These are phyloP conservation scores for Philereme vetulata DNA, from an alignment of 2,888 invertebrate genomes.

Conservation along the genomic window DNA sequence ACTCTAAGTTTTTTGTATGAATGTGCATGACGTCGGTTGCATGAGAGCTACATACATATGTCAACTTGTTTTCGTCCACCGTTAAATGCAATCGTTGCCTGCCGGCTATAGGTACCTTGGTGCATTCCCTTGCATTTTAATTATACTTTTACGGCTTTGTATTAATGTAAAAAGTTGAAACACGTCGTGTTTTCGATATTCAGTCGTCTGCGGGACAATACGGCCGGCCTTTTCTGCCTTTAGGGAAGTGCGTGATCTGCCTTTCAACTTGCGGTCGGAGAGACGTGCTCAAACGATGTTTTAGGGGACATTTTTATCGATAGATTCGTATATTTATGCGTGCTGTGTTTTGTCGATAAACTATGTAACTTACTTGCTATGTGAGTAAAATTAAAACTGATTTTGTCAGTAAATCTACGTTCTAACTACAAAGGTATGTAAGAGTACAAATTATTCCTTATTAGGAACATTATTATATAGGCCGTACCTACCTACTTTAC, in stretches of 20 bases:
- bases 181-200: constrained; percentile 43
- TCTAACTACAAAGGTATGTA: no score
- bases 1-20: constrained; percentile 4
- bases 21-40: background rate
- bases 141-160: constrained; percentile 38
- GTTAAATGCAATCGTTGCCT: constrained; percentile 15
- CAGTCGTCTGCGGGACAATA: constrained; percentile 61
- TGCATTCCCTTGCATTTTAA: constrained; percentile 37
- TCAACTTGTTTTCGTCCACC: constrained; percentile 6
- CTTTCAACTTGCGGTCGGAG: constrained; percentile 58
- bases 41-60: no score
- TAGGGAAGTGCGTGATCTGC: constrained; percentile 80
- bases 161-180: constrained; percentile 40
- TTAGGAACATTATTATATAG: no score
- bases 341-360: constrained; percentile 24
- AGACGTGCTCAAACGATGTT: constrained; percentile 26
- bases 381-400: background rate
- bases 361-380: constrained; percentile 24
- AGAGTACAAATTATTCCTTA: no score
- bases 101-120: constrained; percentile 27
- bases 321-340: constrained; percentile 30
- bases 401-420: background rate
- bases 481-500: no score
- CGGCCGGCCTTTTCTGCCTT: constrained; percentile 58
- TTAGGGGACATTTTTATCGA: constrained; percentile 36